Evolutionary conservation across 1,140 invertebrate species (phyloP).

Genomic region (Leptonema lineaticorne): DNA sequence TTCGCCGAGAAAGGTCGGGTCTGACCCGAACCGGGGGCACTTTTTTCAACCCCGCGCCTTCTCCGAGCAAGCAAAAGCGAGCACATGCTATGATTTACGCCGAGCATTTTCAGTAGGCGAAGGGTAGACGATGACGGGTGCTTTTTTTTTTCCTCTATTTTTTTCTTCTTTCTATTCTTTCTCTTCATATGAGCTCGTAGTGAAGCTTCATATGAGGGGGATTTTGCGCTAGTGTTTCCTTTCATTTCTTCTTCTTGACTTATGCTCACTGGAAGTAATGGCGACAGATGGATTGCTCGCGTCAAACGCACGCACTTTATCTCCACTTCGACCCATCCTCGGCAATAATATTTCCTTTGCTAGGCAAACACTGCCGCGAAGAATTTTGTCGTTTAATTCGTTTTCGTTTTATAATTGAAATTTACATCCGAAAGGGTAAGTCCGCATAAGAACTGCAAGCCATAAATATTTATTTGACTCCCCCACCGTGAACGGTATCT

Average conservation of each 20-base stretch:
- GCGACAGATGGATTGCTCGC: constrained; percentile 39
- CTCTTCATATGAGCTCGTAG: constrained; percentile 17
- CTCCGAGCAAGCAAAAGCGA: no score
- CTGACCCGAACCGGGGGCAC: constrained; percentile 1
- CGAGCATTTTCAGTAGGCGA: constrained; percentile 32
- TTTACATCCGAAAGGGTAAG: constrained; percentile 11
- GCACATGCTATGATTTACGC: constrained; percentile 35
- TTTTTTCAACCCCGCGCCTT: constrained; percentile 20
- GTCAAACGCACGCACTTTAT: constrained; percentile 37
- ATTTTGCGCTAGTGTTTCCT: constrained; percentile 23
- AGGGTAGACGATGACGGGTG: no score
- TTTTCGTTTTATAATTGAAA: constrained; percentile 7
- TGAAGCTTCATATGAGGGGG: no score
- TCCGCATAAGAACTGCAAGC: constrained; percentile 10
- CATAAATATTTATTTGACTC: constrained; percentile 16
- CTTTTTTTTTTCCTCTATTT: no score
- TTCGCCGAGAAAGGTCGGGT: neutral
- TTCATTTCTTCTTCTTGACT: constrained; percentile 38
- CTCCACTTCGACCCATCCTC: neutral
- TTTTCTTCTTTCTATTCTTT: constrained; percentile 24
- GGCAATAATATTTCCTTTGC: no score
- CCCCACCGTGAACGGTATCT: constrained; percentile 14
- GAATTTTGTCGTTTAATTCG: no score
- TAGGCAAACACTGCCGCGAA: no score
- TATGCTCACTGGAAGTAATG: constrained; percentile 36